phyloP scores from a whole-genome alignment of 2,113 vertebrate species.

The Athene cunicularia region DNA sequence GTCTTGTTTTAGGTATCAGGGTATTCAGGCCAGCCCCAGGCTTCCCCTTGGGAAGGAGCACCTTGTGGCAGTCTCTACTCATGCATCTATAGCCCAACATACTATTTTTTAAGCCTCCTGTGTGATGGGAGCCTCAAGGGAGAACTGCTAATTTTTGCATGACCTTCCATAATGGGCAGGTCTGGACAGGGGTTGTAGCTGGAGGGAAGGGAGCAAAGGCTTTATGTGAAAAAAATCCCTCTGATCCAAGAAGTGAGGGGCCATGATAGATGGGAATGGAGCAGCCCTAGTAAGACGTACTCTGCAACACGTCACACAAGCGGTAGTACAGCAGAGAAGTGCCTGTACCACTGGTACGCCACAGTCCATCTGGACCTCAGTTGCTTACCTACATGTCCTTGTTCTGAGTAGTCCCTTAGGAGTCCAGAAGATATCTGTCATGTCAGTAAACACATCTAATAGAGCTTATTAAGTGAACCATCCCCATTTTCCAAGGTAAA shows the following conservation, averaged over 20 bases:
- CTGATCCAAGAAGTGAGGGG: neutral
- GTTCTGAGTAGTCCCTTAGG: neutral
- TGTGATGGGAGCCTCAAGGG: neutral
- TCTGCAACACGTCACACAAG: neutral
- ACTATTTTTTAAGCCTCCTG: neutral
- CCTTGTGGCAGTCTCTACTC: neutral
- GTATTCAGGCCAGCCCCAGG: neutral
- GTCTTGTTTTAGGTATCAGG: neutral
- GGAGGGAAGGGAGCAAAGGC: neutral
- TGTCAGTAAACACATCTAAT: neutral
- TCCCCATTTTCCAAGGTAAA: neutral
- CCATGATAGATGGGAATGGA: neutral
- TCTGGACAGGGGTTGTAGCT: neutral
- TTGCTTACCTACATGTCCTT: neutral
- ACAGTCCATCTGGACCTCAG: neutral
- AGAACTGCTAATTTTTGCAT: neutral
- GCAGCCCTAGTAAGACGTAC: neutral
- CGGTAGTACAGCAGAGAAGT: rapidly evolving
- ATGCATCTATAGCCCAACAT: neutral
- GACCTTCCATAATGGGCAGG: neutral
- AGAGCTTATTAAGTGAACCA: neutral
- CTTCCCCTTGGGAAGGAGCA: neutral
- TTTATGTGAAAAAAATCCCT: neutral
- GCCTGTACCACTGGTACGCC: neutral
- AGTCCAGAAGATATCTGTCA: neutral